Base-by-base conservation (phyloP, 2,113 vertebrate genomes). In the Pseudopodoces humilis region DNA sequence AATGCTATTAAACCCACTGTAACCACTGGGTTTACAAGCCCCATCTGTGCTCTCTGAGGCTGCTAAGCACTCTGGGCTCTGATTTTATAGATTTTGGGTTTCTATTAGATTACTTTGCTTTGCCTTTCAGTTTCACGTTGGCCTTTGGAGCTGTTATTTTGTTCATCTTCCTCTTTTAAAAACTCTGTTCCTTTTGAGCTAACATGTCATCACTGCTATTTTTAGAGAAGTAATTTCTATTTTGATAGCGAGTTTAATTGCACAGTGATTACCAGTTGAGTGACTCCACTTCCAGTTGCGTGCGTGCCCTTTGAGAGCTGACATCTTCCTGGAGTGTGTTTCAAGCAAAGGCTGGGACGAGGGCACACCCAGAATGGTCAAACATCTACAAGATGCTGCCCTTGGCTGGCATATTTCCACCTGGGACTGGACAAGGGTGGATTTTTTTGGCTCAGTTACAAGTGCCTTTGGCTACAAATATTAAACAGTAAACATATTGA, bases 191-290 rank as follows among this genome's bases (percentile, higher is more conserved):
- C 52, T 96, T 92, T 60, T 22, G 23, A 75, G 60, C 28, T 83
- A 33, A 33, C 52, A 64, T 28, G 14, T 81, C 59, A 53, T 47
- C n/a, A 6, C 27, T 19, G 35, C 68, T 95, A 71, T 86, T 95
- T 95, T 94, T 93, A 88, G 94, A 56, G 10, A 56, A 95, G 79
- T 60, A 55, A 86, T 92, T 90, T 96, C 92, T 96, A 62, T 95
- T 97, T 95, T 86, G 88, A 86, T 84, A 53, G 23, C 52, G 49
- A 90, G 25, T 30, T 41, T 96, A 93, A 93, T 93, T 95, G 52
- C 83, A 19, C 52, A 62, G 76, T 72, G 94, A 84, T 93, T 92
- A 25, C 52, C 96, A 92, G 86, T 86, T 91, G 85, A 60, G 68
- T 53, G 56, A 60, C 53, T 96, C 47, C 20, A 17, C 47, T 88